A percentile compares a stretch with the other conserved stretches of the same genome.
phyloP scores from a whole-genome alignment of 2,113 vertebrate genomes.

The Stegastes partitus region DNA sequence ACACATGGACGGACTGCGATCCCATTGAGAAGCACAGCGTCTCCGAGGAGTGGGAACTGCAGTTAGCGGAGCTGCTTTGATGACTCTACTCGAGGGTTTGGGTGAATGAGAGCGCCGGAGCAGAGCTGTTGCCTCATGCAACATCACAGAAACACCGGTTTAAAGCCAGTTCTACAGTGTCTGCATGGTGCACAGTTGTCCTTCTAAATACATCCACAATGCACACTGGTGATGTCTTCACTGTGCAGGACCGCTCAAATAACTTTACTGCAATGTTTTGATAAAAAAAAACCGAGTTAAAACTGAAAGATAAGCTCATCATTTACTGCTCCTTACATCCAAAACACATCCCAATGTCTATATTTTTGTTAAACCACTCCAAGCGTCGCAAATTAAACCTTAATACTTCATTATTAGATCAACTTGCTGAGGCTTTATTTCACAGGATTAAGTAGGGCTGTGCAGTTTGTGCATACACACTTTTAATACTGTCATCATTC shows the following conservation, averaged over 20 bases:
- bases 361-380: no score
- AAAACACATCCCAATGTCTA: no score
- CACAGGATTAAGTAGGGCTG: no score
- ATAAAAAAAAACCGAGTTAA: no score
- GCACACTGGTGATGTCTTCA: no score
- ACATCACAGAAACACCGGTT: background rate
- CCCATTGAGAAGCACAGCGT: constrained; percentile 28
- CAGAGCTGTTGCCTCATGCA: background rate
- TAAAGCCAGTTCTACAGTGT: background rate
- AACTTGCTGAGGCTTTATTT: no score
- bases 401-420: no score
- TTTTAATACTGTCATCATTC: no score
- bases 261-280: background rate
- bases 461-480: no score
- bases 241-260: background rate
- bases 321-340: no score
- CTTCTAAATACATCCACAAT: background rate
- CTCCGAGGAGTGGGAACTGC: constrained; percentile 10
- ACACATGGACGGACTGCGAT: background rate
- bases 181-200: background rate
- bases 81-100: background rate
- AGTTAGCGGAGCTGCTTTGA: constrained; percentile 8
- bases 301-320: no score
- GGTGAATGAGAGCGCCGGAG: background rate
- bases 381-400: no score